Evolutionary conservation across 2,797 vertebrate genomes (phyloP), one percentile per base, ranked within the genome.

Genomic region (Limnodromus scolopaceus): DNA sequence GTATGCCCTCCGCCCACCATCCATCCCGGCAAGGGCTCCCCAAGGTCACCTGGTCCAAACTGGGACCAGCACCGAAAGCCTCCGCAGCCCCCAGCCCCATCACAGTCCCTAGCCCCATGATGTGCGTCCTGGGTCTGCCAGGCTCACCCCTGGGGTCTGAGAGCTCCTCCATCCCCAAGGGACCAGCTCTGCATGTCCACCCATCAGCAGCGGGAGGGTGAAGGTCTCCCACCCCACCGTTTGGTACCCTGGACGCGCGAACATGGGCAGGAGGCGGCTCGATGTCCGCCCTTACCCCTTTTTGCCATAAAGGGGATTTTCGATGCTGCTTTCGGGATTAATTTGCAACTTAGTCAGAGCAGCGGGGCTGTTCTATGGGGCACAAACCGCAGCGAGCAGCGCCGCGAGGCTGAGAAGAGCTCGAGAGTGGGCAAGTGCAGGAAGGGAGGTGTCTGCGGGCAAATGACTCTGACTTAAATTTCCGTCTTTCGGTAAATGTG

Each of bases 21-120:
- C 72, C 87, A 49, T 64, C 38, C 51, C 19, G 2, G 22, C 36
- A 39, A 0, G 2, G n/a, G 53, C 45, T 94, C 34, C 58, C 58
- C 92, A 96, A 96, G 89, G 93, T 93, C 94, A 92, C 84, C 77
- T 53, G 28, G 51, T 90, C 74, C 72, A 69, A 24, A 41, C 24
- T 16, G 15, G 22, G 18, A 75, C 27, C 2, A 6, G 54, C 38
- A 17, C 25, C 82, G 65, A 66, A 84, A 86, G 32, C 51, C 45
- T 68, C 43, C 6, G 2, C n/a, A 91, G 30, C 39, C 18, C 43
- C 32, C 51, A 57, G 60, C 19, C 23, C 36, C 20, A 5, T 24
- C 9, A 24, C 27, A 68, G 8, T 17, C 53, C 22, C 38, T 36
- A 71, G 3, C 4, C 7, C 55, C 0, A 0, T 38, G 27, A 61